A percentile compares a stretch with the other conserved stretches of the same genome.
These are phyloP conservation scores for Drosophila cognata DNA, from an alignment of 2,888 invertebrate genomes.

Conservation along the genomic window DNA sequence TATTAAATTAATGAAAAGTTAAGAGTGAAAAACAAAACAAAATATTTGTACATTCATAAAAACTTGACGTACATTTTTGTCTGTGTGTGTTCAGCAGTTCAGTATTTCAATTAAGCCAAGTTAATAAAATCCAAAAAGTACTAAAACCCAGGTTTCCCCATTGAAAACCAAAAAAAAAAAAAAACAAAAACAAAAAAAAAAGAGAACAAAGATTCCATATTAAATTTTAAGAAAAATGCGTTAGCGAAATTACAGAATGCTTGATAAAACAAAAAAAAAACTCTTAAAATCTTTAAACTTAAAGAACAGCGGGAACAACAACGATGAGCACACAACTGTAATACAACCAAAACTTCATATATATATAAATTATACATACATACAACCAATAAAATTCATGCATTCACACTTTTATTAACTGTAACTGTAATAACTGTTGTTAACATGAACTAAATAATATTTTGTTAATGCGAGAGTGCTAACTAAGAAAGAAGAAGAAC, in stretches of 20 bases:
- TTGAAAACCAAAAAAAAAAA: slow-evolving; percentile 57
- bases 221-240: slow-evolving; percentile 32
- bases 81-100: slow-evolving; percentile 72
- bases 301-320: slow-evolving; percentile 72
- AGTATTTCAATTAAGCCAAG: slow-evolving; percentile 81
- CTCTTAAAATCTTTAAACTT: slow-evolving; percentile 36
- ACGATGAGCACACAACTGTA: slow-evolving; percentile 72
- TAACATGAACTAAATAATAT: slow-evolving; percentile 54
- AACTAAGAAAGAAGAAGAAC: slow-evolving; percentile 10
- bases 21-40: slow-evolving; percentile 57
- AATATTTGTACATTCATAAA: slow-evolving; percentile 41
- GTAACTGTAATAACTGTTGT: slow-evolving; percentile 59
- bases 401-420: slow-evolving; percentile 42
- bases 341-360: slow-evolving; percentile 63
- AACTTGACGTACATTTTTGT: slow-evolving; percentile 50
- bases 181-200: slow-evolving; percentile 27
- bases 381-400: slow-evolving; percentile 16
- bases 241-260: slow-evolving; percentile 44
- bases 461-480: slow-evolving; percentile 59
- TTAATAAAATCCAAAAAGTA: slow-evolving; percentile 40
- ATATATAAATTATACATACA: slow-evolving; percentile 20
- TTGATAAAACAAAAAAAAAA: slow-evolving; percentile 50
- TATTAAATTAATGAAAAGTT: slow-evolving; percentile 30
- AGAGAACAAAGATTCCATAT: slow-evolving; percentile 13
- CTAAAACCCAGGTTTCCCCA: slow-evolving; percentile 68